Conservation (phyloP, 2,888 invertebrate genomes). For the Hermaeophaga mercurialis region DNA sequence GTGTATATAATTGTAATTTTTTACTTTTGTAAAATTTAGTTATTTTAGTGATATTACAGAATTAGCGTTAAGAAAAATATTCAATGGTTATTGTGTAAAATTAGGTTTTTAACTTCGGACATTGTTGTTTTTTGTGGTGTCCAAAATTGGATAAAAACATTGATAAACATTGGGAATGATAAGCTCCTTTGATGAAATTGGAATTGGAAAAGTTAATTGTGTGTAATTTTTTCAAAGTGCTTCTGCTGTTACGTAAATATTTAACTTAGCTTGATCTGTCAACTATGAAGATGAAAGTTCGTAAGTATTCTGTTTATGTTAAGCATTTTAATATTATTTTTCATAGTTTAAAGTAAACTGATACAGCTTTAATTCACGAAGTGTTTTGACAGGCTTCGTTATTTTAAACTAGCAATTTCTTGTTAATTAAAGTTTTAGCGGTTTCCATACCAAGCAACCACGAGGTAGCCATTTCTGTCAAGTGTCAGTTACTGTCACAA, state of each 20-base stretch:
- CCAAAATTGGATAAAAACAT: not conserved
- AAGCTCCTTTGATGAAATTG: not conserved
- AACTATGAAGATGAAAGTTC: constrained; percentile 48
- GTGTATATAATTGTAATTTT: constrained; percentile 2
- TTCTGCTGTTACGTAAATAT: constrained; percentile 42
- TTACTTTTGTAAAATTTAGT: not conserved
- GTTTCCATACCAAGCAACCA: constrained; percentile 33
- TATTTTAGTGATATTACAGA: constrained; percentile 13
- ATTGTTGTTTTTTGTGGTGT: not conserved
- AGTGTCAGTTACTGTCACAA: constrained; percentile 38
- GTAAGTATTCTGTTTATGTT: constrained; percentile 41
- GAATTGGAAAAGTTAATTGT: not conserved
- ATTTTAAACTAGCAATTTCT: not conserved
- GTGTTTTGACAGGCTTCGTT: too few relatives aligned
- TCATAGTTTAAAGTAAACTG: too few relatives aligned
- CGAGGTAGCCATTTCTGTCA: constrained; percentile 50
- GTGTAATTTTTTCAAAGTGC: not conserved
- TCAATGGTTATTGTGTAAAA: not conserved
- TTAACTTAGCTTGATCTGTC: constrained; percentile 37
- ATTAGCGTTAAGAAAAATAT: constrained; percentile 15
- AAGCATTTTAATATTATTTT: not conserved
- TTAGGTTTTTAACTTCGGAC: not conserved
- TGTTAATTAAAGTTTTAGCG: constrained; percentile 13
- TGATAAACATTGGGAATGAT: not conserved
- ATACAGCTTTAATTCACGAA: too few relatives aligned